Evolutionary conservation across 2,888 invertebrate species (phyloP).

Genomic region (Dendrolimus houi): DNA sequence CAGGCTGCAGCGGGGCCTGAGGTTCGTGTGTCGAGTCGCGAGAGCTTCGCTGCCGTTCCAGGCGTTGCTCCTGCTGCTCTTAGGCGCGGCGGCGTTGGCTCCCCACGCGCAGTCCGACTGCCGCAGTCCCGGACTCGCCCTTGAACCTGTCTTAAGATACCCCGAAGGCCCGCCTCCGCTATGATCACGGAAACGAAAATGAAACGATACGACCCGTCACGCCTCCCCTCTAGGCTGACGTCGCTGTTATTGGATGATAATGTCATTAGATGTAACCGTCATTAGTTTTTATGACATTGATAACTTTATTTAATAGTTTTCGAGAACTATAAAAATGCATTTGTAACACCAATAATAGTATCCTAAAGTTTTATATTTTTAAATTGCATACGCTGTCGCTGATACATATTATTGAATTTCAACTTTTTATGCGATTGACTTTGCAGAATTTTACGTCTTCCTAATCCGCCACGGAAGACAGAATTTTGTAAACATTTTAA

Average conservation of each 20-base stretch:
- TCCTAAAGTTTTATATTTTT: too few species aligned
- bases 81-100: constrained; percentile 95
- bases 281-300: background rate
- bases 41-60: constrained; percentile 96
- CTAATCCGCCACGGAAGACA: background rate
- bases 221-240: constrained; percentile 1
- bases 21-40: constrained; percentile 92
- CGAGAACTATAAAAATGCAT: background rate
- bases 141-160: constrained; percentile 93
- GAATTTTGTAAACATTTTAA: background rate
- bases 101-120: constrained; percentile 91
- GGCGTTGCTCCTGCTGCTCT: constrained; percentile 92
- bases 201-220: background rate
- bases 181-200: constrained; percentile 50
- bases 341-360: background rate
- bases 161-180: constrained; percentile 96
- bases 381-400: background rate
- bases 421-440: background rate
- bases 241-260: constrained; percentile 2
- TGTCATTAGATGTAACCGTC: background rate
- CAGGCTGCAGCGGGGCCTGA: constrained; percentile 81
- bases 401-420: background rate
- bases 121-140: constrained; percentile 84
- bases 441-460: background rate
- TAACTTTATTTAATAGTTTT: background rate